A percentile compares a stretch with the other conserved stretches of the same genome.
Conservation (phyloP, 2,797 vertebrate genomes). For the Florisuga fusca region DNA sequence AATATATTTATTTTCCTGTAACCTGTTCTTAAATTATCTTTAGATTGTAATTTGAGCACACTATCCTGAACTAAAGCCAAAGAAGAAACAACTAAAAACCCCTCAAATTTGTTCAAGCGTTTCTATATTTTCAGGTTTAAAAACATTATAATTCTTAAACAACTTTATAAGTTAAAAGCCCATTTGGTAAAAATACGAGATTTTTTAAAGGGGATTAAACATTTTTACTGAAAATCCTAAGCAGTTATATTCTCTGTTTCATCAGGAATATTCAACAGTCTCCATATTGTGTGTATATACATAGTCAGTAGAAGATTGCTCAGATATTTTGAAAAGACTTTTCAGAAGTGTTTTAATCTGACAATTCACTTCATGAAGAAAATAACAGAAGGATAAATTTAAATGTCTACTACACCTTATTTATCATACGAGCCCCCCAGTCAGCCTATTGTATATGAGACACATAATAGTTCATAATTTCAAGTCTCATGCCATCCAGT, state of each 20-base stretch:
- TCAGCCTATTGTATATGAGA: neutral
- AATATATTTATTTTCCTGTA: neutral
- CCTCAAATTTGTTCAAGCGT: fast-evolving
- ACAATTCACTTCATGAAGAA: neutral
- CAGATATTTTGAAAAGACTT: neutral
- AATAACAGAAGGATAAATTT: neutral
- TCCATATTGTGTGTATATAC: neutral
- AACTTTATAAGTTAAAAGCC: neutral
- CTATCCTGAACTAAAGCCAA: neutral
- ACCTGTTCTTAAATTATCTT: neutral
- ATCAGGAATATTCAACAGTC: neutral
- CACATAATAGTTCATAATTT: neutral
- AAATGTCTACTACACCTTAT: neutral
- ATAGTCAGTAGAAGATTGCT: neutral
- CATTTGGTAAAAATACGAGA: neutral
- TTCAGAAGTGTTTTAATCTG: neutral
- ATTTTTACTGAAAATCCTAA: neutral
- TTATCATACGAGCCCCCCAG: neutral
- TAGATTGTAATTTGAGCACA: neutral
- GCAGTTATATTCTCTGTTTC: neutral
- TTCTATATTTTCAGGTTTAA: neutral
- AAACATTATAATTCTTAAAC: neutral
- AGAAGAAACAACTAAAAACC: fast-evolving
- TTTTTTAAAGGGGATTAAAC: neutral
- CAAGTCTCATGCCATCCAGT: neutral